Percentiles rank a stretch among this genome's conserved stretches.
These are phyloP conservation scores for Halocynthia aurantium DNA, from an alignment of 23 tunicate genomes.

Conservation along the genomic window DNA sequence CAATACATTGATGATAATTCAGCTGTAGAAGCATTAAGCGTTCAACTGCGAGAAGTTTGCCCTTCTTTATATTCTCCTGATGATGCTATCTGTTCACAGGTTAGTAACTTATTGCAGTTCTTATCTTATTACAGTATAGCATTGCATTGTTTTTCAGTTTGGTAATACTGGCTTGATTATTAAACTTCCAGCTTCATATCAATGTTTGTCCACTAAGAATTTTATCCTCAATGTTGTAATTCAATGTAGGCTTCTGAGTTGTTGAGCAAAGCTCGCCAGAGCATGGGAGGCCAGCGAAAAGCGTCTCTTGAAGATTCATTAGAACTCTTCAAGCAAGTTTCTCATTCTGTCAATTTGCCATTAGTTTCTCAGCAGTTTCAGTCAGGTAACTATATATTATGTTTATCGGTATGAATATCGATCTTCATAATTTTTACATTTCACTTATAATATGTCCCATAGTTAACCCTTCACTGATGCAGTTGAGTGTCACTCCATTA, in stretches of 20 bases:
- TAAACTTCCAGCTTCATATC: too few species aligned
- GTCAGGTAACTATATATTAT: constrained; percentile 29
- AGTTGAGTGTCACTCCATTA: too few species aligned
- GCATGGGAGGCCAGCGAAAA: constrained; percentile 24
- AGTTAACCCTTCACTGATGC: too few species aligned
- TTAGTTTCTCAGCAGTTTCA: constrained; percentile 68
- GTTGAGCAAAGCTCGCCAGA: constrained; percentile 40
- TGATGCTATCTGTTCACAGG: constrained; percentile 81
- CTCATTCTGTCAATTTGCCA: constrained; percentile 73
- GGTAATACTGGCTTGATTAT: too few species aligned
- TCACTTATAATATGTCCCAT: too few species aligned
- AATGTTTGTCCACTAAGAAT: too few species aligned
- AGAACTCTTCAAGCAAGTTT: constrained; percentile 60
- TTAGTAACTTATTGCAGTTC: not conserved
- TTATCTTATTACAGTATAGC: not conserved
- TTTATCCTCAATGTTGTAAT: too few species aligned
- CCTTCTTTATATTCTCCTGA: constrained; percentile 92
- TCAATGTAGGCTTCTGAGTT: constrained; percentile 66
- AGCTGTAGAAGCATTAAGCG: constrained; percentile 69
- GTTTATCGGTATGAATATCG: too few species aligned
- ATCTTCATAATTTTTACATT: too few species aligned
- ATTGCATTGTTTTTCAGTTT: too few species aligned
- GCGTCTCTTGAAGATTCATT: constrained; percentile 53
- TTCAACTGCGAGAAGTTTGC: constrained; percentile 81
- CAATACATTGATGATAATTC: constrained; percentile 81